A percentile compares a stretch with the other conserved stretches of the same genome.
These are phyloP conservation scores for Orchesella flavescens DNA, from an alignment of 2,888 invertebrate species.

Conservation along the genomic window DNA sequence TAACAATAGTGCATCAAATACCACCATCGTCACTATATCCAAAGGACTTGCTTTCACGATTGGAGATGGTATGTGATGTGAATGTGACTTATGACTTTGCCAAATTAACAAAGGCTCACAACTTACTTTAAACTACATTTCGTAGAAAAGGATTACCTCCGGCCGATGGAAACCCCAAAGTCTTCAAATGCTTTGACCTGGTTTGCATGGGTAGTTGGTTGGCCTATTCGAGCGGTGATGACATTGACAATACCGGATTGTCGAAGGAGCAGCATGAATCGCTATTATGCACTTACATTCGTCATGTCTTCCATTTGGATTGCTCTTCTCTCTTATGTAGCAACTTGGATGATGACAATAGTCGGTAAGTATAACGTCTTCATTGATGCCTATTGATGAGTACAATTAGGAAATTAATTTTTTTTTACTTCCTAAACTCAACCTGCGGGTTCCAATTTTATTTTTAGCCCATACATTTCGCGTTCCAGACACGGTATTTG, in stretches of 20 bases:
- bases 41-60: conserved; percentile 20
- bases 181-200: conserved; percentile 55
- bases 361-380: no score
- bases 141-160: not conserved
- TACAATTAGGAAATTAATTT: not conserved
- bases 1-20: conserved; percentile 18
- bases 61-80: conserved; percentile 15
- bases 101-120: no score
- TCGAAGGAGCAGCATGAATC: conserved; percentile 73
- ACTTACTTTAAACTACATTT: no score
- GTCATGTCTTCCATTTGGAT: conserved; percentile 91
- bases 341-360: conserved; percentile 93
- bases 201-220: conserved; percentile 81
- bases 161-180: not conserved
- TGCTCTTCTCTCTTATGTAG: conserved; percentile 87
- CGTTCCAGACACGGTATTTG: conserved; percentile 92
- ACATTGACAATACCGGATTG: conserved; percentile 87
- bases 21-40: conserved; percentile 50
- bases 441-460: not conserved
- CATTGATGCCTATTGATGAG: no score
- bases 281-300: conserved; percentile 82
- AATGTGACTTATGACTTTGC: no score
- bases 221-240: conserved; percentile 84
- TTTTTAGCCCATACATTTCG: conserved; percentile 81
- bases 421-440: not conserved